These are phyloP conservation scores for Melanargia galathea DNA, from an alignment of 2,888 invertebrate genomes.

Conservation along the genomic window DNA sequence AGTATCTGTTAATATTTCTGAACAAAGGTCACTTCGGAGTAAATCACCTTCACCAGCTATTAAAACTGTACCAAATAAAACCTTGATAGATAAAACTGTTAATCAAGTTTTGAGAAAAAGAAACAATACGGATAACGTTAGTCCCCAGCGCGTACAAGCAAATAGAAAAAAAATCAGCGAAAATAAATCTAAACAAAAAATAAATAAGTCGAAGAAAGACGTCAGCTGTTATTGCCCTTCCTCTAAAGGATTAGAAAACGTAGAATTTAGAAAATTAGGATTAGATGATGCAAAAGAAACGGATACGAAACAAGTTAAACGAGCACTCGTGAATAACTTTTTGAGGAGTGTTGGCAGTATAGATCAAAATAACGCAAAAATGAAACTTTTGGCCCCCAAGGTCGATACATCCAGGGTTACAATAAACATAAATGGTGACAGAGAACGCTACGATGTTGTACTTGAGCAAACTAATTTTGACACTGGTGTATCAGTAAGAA, in stretches of 20 bases:
- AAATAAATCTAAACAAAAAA: constrained; percentile 19
- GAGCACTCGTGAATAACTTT: constrained; percentile 56
- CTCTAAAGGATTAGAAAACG: constrained; percentile 14
- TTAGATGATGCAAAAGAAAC: constrained; percentile 40
- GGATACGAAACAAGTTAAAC: constrained; percentile 56
- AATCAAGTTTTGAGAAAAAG: constrained; percentile 1
- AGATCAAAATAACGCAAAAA: constrained; percentile 39
- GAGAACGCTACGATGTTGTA: constrained; percentile 59
- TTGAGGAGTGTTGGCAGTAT: constrained; percentile 51
- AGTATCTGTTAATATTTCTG: not conserved
- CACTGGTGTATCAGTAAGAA: constrained; percentile 55
- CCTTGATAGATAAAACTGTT: constrained; percentile 33
- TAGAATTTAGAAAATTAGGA: not conserved
- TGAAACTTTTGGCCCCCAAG: constrained; percentile 39
- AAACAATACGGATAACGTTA: not conserved
- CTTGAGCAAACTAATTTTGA: constrained; percentile 52
- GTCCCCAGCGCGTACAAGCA: constrained; percentile 4
- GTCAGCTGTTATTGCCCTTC: constrained; percentile 14
- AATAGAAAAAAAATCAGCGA: not conserved
- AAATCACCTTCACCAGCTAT: constrained; percentile 40
- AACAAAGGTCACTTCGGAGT: constrained; percentile 24
- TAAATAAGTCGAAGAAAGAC: constrained; percentile 24
- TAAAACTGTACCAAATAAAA: constrained; percentile 35
- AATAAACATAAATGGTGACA: constrained; percentile 61
- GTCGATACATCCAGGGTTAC: constrained; percentile 55